A percentile compares a stretch with the other conserved stretches of the same genome.
Evolutionary conservation across 2,888 invertebrate genomes (phyloP).

Genomic region (Meloe dianella): DNA sequence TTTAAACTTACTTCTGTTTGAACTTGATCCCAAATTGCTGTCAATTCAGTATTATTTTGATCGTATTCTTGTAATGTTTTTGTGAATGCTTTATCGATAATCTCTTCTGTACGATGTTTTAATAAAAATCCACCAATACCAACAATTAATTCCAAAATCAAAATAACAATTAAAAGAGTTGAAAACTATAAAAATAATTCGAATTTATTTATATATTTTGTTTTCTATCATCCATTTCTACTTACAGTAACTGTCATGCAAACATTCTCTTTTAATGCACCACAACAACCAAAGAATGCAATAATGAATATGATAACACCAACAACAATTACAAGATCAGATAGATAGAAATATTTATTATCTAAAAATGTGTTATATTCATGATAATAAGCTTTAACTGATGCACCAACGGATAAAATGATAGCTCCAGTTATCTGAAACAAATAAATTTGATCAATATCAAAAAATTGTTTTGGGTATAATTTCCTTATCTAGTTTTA

Average conservation of each 20-base stretch:
- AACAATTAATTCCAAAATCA: slow-evolving; percentile 80
- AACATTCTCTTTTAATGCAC: slow-evolving; percentile 91
- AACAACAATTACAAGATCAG: slow-evolving; percentile 83
- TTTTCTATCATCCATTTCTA: slow-evolving; percentile 35
- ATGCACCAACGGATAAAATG: slow-evolving; percentile 81
- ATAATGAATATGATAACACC: slow-evolving; percentile 87
- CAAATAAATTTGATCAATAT: slow-evolving; percentile 13
- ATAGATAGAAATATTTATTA: slow-evolving; percentile 81
- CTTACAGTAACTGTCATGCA: slow-evolving; percentile 92
- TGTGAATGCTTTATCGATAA: slow-evolving; percentile 72
- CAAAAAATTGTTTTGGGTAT: background rate
- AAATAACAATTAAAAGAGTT: slow-evolving; percentile 76
- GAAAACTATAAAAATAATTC: slow-evolving; percentile 67
- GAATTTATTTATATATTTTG: background rate
- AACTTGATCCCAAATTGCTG: slow-evolving; percentile 77
- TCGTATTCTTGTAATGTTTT: slow-evolving; percentile 69
- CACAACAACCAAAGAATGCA: slow-evolving; percentile 95
- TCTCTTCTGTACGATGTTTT: slow-evolving; percentile 69
- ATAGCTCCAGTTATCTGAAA: slow-evolving; percentile 85
- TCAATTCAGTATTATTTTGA: slow-evolving; percentile 59
- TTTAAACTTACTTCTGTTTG: slow-evolving; percentile 85
- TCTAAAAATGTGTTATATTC: slow-evolving; percentile 81
- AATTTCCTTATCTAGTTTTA: background rate
- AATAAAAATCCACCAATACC: slow-evolving; percentile 82
- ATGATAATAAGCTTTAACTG: slow-evolving; percentile 73